These are phyloP conservation scores for Naja naja DNA, from an alignment of 2,113 vertebrate genomes.

Conservation along the genomic window DNA sequence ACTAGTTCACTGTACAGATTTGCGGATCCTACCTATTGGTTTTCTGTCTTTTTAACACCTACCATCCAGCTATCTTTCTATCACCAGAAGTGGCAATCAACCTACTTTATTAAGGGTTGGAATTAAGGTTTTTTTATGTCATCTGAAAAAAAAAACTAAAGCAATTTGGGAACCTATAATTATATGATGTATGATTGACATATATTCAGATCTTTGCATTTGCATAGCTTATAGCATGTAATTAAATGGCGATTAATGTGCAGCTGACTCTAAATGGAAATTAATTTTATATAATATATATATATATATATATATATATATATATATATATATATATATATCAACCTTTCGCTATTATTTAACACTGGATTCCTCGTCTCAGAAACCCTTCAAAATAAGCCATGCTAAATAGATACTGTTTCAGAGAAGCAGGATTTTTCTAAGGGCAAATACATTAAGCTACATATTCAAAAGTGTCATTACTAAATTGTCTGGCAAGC, in stretches of 20 bases:
- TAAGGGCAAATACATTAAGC: conserved; percentile 61
- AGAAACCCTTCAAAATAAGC: neutral
- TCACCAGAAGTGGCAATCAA: neutral
- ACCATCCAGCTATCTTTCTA: neutral
- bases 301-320: neutral
- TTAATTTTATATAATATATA: conserved; percentile 14
- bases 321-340: neutral
- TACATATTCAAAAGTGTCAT: conserved; percentile 52
- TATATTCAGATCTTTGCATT: neutral
- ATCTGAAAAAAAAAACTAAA: neutral
- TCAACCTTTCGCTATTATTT: conserved; percentile 40
- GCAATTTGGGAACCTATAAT: neutral
- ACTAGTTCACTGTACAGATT: neutral
- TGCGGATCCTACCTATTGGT: neutral
- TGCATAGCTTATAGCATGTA: neutral
- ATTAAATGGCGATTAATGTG: conserved; percentile 19
- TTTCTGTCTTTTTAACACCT: neutral
- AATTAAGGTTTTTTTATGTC: neutral
- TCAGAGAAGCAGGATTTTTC: conserved; percentile 33
- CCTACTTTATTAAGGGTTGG: neutral
- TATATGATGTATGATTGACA: neutral
- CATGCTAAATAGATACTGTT: conserved; percentile 31
- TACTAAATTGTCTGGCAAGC: conserved; percentile 68
- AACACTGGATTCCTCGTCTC: conserved; percentile 31
- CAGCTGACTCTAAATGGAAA: conserved; percentile 20